Base-by-base conservation (phyloP, 2,113 vertebrate species). In the Ceratotherium simum region DNA sequence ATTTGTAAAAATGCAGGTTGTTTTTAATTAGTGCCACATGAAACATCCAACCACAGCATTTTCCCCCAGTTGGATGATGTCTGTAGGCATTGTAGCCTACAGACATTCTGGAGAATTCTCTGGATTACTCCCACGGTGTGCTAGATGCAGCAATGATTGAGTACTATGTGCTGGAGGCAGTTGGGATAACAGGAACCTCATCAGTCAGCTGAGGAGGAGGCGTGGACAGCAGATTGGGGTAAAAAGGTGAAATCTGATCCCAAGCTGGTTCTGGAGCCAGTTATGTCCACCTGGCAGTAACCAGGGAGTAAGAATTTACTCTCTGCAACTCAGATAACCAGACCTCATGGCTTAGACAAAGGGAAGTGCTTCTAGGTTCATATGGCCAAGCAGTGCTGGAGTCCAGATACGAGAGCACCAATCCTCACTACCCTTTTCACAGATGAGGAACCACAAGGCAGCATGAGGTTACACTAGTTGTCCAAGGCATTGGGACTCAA, bases 11-110 rank as follows among this genome's bases (percentile, higher is more conserved):
- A 91, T 18, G 17, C 82, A 98, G 91, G 91, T 92, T 92, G 87
- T 80, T 97, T 96, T 98, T 96, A 92, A 97, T 97, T 89, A 69
- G 93, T 93, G 78, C 56, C 90, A 91, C n/a, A 94, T 64, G 84
- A 64, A 73, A 25, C 73, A 80, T 56, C 82, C n/a, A 62, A 84
- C 83, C 64, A 94, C 90, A 88, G 54, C 51, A 91, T 84, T 89
- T 78, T 0, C 60, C 54, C 75, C 64, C 16, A 18, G 80, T 91
- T 84, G 0, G 6, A 87, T 62, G 65, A 93, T 85, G 64, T 91
- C 88, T 81, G 11, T 48, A 56, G 60, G 39, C 33, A 25, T 5
- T 54, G 64, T 23, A 56, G 42, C 64, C 46, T 72, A 42, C 42
- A 42, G 42, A 42, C 42, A 42, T 42, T 42, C 42, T 42, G 42